Conservation (phyloP, 2,888 invertebrate genomes). For the Coelinius sp. region DNA sequence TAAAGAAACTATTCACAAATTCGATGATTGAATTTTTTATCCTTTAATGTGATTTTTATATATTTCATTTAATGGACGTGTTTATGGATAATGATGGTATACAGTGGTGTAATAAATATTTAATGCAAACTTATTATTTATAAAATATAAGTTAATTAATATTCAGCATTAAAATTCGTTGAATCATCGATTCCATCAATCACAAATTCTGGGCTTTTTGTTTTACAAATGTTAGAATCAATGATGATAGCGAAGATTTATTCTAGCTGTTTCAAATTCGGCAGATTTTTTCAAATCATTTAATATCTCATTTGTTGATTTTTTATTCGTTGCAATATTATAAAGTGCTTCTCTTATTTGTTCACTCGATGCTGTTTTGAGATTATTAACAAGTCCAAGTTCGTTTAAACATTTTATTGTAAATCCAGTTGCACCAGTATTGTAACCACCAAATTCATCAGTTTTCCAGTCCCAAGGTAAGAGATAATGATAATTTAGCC, state of each 20-base stretch:
- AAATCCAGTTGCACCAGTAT: slow-evolving; percentile 77
- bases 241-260: slow-evolving; percentile 52
- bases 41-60: background rate
- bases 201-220: too few relatives aligned
- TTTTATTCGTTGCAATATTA: slow-evolving; percentile 68
- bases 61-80: background rate
- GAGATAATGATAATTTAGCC: slow-evolving; percentile 87
- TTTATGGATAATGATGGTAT: background rate
- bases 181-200: too few relatives aligned
- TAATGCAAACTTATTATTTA: background rate
- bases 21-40: background rate
- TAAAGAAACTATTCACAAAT: background rate
- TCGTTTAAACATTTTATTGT: slow-evolving; percentile 81
- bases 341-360: slow-evolving; percentile 78
- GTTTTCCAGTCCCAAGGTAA: slow-evolving; percentile 85
- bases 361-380: slow-evolving; percentile 77
- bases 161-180: background rate
- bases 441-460: slow-evolving; percentile 86
- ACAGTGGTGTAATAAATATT: background rate
- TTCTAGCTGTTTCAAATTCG: slow-evolving; percentile 50
- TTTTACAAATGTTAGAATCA: slow-evolving; percentile 38
- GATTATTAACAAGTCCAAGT: slow-evolving; percentile 76
- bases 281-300: slow-evolving; percentile 54
- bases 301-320: slow-evolving; percentile 58
- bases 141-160: background rate